Evolutionary conservation across 2,888 invertebrate genomes (phyloP), one percentile per base, ranked within the genome.

Genomic region (Elmis aenea): DNA sequence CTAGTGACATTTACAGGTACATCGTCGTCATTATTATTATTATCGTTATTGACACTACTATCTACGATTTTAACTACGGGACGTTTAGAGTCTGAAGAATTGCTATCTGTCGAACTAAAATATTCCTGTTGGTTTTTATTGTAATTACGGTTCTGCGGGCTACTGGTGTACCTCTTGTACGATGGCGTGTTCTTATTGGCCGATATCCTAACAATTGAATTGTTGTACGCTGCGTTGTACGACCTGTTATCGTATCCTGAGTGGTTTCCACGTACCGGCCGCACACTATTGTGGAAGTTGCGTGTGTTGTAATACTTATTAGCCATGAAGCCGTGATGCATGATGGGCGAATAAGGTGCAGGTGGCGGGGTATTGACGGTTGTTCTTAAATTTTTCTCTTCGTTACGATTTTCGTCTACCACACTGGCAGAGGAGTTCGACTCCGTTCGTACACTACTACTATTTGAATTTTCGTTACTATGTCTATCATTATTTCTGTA

Each of bases 401-500:
- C 32, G 10, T 42, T 37, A n/a, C 44, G 42, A 23, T 45, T 43
- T 22, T 50, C 54, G 6, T 47, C 50, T 6, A 36, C 32, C 10
- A 34, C 42, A 38, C 58, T 60, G 3, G 61, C 58, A 9, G 62
- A 61, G 1, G 61, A 61, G 35, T 59, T 61, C 5, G 64, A 62
- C 30, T 58, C 57, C 1, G 59, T 59, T 15, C 61, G 52, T 15
- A 54, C 22, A 26, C 54, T 59, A 1, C 55, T 55, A 15, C 55
- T 26, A 27, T 53, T 55, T 2, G 58, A 57, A 14, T 52, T 46
- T 22, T 57, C 54, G 25, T 52, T 45, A 22, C 48, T 51, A 24
- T 39, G 31, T 20, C 26, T 26, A 5, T 46, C 41, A 2, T 21
- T 14, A 11, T 26, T 22, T 12, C 28, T 26, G 21, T 27, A 36